These are phyloP conservation scores for Parascotia fuliginaria DNA, from an alignment of 2,888 invertebrate genomes.

Conservation along the genomic window DNA sequence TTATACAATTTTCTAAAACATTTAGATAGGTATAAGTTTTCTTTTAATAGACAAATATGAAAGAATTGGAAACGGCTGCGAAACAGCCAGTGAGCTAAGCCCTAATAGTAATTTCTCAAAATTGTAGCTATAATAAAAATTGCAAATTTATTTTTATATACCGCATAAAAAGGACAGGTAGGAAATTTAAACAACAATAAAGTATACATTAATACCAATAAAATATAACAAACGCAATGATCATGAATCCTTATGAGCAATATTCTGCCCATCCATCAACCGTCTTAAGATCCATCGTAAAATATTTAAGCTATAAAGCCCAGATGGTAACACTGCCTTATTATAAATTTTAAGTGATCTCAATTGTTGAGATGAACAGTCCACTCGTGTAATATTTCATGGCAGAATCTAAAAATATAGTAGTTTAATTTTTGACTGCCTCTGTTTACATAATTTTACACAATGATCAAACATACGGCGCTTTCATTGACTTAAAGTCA, in stretches of 20 bases:
- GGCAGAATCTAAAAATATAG: background rate
- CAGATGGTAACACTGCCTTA: conserved; percentile 10
- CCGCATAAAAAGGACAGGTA: background rate
- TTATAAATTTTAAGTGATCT: conserved; percentile 9
- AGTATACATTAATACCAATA: background rate
- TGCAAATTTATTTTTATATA: no score
- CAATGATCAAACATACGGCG: no score
- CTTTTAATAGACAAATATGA: no score
- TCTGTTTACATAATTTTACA: no score
- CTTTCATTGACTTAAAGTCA: no score
- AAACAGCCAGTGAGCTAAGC: no score
- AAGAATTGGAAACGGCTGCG: no score
- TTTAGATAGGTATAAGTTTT: no score
- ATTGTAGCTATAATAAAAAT: no score
- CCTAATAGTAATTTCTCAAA: no score
- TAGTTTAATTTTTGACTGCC: no score
- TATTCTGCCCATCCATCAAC: conserved; percentile 1
- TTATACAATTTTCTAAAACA: no score
- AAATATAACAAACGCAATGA: background rate
- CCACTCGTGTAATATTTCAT: background rate
- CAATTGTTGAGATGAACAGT: background rate
- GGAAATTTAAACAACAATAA: background rate
- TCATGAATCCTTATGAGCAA: conserved; percentile 1
- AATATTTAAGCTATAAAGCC: conserved; percentile 10
- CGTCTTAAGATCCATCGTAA: conserved; percentile 9